These are phyloP conservation scores for Phyto melanocephala DNA, from an alignment of 2,888 invertebrate genomes.

Conservation along the genomic window DNA sequence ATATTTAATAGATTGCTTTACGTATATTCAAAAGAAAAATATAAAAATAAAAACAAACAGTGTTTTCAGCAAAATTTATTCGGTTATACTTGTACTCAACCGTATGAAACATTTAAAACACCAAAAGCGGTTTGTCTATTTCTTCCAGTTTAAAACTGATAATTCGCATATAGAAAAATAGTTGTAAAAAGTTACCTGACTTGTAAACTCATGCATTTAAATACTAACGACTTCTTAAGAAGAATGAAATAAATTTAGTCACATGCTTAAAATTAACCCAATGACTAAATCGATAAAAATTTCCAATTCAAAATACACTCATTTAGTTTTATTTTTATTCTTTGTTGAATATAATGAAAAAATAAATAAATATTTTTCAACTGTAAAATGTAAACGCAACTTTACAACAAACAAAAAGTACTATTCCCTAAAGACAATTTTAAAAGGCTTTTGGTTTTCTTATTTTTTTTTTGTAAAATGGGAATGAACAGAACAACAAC, in stretches of 20 bases:
- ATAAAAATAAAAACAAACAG: too few species aligned
- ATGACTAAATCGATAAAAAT: constrained; percentile 50
- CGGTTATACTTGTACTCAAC: too few species aligned
- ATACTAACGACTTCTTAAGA: too few species aligned
- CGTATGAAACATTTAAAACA: too few species aligned
- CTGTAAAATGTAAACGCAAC: background rate
- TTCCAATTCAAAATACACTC: constrained; percentile 8
- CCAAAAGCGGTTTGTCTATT: too few species aligned
- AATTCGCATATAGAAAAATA: too few species aligned
- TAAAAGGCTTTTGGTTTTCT: background rate
- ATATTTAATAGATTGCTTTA: too few species aligned
- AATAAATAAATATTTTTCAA: background rate
- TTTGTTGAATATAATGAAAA: background rate
- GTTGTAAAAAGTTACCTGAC: too few species aligned
- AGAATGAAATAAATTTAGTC: background rate
- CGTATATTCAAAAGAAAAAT: too few species aligned
- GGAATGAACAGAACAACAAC: background rate
- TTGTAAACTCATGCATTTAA: too few species aligned
- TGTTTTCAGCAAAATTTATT: too few species aligned
- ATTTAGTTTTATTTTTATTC: background rate
- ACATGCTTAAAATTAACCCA: background rate
- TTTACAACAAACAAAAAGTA: background rate
- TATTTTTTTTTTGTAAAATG: background rate
- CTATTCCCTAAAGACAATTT: constrained; percentile 14
- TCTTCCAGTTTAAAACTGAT: too few species aligned